These are phyloP conservation scores for Cephus pygmeus DNA, from an alignment of 2,888 invertebrate species.

Conservation along the genomic window DNA sequence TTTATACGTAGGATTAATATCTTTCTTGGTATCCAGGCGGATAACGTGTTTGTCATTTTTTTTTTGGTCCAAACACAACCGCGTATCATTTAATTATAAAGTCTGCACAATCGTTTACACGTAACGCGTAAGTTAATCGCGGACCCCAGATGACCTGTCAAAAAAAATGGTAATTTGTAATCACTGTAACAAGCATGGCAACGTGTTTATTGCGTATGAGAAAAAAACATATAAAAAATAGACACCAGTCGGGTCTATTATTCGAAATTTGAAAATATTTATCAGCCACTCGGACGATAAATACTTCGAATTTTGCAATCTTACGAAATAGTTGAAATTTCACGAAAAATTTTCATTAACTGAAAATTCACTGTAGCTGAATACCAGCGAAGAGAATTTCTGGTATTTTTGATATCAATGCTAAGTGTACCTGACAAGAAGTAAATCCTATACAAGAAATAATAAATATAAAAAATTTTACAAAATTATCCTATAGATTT, in stretches of 20 bases:
- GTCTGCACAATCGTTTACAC: conserved; percentile 26
- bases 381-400: not conserved
- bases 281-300: too few relatives aligned
- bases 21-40: not conserved
- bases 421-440: not conserved
- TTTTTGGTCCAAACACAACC: not conserved
- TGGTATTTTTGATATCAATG: not conserved
- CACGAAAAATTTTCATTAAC: too few relatives aligned
- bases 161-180: conserved; percentile 30
- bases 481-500: not conserved
- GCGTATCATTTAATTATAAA: conserved; percentile 22
- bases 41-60: not conserved
- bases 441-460: not conserved
- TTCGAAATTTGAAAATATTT: too few relatives aligned
- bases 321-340: too few relatives aligned
- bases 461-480: not conserved
- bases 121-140: conserved; percentile 37
- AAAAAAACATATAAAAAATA: not conserved
- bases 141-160: conserved; percentile 44
- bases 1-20: not conserved
- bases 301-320: too few relatives aligned
- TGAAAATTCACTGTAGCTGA: too few relatives aligned
- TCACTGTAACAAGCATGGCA: conserved; percentile 17
- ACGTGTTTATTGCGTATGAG: not conserved
- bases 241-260: too few relatives aligned